These are phyloP conservation scores for Bombus fervidus DNA, from an alignment of 1,140 invertebrate genomes.

Conservation along the genomic window DNA sequence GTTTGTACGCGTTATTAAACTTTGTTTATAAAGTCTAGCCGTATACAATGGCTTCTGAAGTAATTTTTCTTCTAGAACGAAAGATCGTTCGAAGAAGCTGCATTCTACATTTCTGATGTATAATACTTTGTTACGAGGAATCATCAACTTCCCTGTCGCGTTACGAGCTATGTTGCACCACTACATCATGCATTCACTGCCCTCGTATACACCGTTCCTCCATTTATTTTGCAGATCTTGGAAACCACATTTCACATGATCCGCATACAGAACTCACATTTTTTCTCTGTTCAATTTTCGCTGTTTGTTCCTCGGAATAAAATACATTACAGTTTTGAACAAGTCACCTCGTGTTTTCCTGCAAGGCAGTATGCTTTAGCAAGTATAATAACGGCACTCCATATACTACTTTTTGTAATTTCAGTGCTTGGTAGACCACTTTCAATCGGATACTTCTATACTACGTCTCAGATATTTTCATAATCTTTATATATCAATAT, in stretches of 20 bases:
- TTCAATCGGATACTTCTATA: too few relatives aligned
- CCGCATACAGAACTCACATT: background rate
- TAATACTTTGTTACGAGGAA: slow-evolving; percentile 4
- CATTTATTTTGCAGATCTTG: slow-evolving; percentile 13
- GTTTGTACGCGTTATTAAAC: background rate
- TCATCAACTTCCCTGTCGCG: slow-evolving; percentile 3
- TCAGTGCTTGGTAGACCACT: too few relatives aligned
- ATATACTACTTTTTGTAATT: too few relatives aligned
- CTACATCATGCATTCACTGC: slow-evolving; percentile 1
- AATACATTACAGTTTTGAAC: background rate
- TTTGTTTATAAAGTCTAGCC: background rate
- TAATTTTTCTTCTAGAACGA: background rate
- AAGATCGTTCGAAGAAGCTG: background rate
- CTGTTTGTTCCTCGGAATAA: background rate
- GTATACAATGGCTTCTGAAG: background rate
- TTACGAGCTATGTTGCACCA: background rate
- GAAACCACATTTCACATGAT: background rate
- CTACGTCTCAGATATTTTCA: too few relatives aligned
- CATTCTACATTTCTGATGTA: background rate
- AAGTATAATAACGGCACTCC: background rate
- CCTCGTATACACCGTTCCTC: background rate
- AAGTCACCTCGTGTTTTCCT: too few relatives aligned
- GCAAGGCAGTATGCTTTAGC: background rate
- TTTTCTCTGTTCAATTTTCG: background rate
- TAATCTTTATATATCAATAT: too few relatives aligned